A percentile compares a stretch with the other conserved stretches of the same genome.
Evolutionary conservation across 1,140 invertebrate species (phyloP).

Genomic region (Halotydeus destructor): DNA sequence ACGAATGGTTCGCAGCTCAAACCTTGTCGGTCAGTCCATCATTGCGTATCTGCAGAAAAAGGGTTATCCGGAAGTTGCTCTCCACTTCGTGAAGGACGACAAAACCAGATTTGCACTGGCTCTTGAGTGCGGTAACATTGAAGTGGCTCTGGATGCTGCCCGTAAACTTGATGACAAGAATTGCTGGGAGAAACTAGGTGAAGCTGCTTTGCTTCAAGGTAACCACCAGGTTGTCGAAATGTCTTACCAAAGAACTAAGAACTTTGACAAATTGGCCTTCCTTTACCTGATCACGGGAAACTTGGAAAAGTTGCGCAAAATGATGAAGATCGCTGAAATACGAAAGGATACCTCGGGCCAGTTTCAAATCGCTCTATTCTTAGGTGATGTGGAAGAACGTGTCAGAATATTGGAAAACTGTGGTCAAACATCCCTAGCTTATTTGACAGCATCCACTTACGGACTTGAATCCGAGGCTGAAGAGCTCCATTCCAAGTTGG

Average conservation of each 20-base stretch:
- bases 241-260: conserved; percentile 98
- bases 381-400: conserved; percentile 78
- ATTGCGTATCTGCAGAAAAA: conserved; percentile 98
- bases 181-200: conserved; percentile 90
- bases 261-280: conserved; percentile 96
- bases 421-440: conserved; percentile 51
- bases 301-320: conserved; percentile 87
- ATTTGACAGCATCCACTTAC: conserved; percentile 86
- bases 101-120: conserved; percentile 90
- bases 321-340: conserved; percentile 97
- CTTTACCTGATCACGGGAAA: conserved; percentile 96
- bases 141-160: conserved; percentile 65
- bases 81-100: conserved; percentile 98
- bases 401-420: conserved; percentile 47
- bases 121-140: conserved; percentile 94
- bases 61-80: conserved; percentile 97
- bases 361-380: conserved; percentile 75
- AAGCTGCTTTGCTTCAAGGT: conserved; percentile 78
- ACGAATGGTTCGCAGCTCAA: conserved; percentile 89
- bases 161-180: conserved; percentile 74
- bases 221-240: conserved; percentile 93
- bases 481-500: conserved; percentile 37
- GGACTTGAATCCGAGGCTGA: conserved; percentile 58
- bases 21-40: conserved; percentile 93
- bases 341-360: conserved; percentile 85